Conservation (phyloP, 2,113 vertebrate genomes). For the Columba livia region DNA sequence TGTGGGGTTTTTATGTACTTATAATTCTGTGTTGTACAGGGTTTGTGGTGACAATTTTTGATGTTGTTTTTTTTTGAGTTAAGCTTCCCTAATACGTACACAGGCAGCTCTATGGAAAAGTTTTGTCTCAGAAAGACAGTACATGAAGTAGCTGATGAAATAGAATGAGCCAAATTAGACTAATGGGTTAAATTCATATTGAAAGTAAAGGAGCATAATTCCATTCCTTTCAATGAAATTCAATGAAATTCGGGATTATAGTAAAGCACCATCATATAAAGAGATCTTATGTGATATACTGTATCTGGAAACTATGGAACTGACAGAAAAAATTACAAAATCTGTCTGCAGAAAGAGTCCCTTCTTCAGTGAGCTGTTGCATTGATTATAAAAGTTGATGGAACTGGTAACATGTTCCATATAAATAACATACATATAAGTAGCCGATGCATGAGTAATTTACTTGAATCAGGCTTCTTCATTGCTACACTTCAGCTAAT, state of each 20-base stretch:
- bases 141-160: neutral
- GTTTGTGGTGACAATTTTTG: neutral
- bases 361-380: neutral
- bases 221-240: neutral
- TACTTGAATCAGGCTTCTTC: slow-evolving; percentile 32
- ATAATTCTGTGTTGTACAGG: neutral
- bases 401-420: neutral
- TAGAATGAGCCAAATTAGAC: neutral
- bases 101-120: neutral
- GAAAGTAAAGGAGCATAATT: neutral
- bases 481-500: neutral
- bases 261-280: neutral
- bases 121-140: neutral
- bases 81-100: neutral
- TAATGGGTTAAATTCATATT: neutral
- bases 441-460: neutral
- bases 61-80: neutral
- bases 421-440: neutral
- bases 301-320: neutral
- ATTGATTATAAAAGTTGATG: slow-evolving; percentile 1
- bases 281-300: neutral
- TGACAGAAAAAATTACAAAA: slow-evolving; percentile 9
- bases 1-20: neutral
- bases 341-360: neutral
- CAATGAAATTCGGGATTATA: neutral